Evolutionary conservation across 2,888 invertebrate species (phyloP).

Genomic region (Argyresthia goedartella): DNA sequence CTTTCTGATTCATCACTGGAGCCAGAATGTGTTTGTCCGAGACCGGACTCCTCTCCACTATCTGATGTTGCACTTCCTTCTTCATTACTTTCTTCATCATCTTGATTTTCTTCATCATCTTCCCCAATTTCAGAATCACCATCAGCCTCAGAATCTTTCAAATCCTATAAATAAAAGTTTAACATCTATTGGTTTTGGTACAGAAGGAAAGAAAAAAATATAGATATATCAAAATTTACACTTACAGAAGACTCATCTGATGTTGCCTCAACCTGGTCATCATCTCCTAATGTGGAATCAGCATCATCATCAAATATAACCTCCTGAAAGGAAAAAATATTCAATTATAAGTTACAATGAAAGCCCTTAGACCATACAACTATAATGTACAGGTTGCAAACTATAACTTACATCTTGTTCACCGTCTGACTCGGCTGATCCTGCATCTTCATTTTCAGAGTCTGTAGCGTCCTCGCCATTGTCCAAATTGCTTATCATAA

Average conservation of each 20-base stretch:
- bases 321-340: slow-evolving; percentile 30
- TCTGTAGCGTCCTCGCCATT: slow-evolving; percentile 39
- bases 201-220: slow-evolving; percentile 10
- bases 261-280: slow-evolving; percentile 19
- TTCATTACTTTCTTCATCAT: slow-evolving; percentile 29
- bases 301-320: slow-evolving; percentile 68
- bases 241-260: slow-evolving; percentile 45
- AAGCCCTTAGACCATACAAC: background rate
- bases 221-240: slow-evolving; percentile 5
- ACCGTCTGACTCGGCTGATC: slow-evolving; percentile 43
- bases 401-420: slow-evolving; percentile 48
- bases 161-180: slow-evolving; percentile 23
- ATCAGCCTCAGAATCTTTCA: slow-evolving; percentile 40
- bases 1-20: slow-evolving; percentile 25
- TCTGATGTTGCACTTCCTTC: slow-evolving; percentile 42
- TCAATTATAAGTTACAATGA: background rate
- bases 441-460: slow-evolving; percentile 55
- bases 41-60: slow-evolving; percentile 52
- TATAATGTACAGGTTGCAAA: background rate
- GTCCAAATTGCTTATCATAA: slow-evolving; percentile 34
- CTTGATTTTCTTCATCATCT: slow-evolving; percentile 30
- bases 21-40: slow-evolving; percentile 27
- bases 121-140: slow-evolving; percentile 30
- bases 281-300: slow-evolving; percentile 52
- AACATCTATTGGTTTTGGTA: no score